phyloP scores from a whole-genome alignment of 2,888 invertebrate species.

The Heliconius erato region DNA sequence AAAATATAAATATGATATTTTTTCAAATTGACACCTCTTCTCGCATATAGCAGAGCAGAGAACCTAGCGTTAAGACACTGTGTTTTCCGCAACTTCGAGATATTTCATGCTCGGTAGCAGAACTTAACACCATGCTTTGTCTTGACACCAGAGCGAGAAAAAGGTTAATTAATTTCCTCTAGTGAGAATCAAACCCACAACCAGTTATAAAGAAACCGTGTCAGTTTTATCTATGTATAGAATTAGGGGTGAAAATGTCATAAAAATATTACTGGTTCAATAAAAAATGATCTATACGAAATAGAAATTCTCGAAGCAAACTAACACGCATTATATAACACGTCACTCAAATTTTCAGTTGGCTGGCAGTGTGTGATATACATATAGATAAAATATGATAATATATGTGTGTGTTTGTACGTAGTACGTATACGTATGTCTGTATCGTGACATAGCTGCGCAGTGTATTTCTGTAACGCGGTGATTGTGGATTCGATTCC shows the following conservation, averaged over 20 bases:
- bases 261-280: conserved; percentile 8
- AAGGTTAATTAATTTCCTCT: not conserved
- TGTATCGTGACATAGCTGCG: not conserved
- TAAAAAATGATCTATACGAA: conserved; percentile 15
- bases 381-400: no score
- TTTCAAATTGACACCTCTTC: no score
- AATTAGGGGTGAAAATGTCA: not conserved
- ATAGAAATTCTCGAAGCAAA: conserved; percentile 28
- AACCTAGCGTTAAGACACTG: no score
- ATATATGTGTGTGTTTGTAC: no score
- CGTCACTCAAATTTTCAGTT: conserved; percentile 21
- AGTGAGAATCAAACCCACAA: not conserved
- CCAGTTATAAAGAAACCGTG: not conserved
- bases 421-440: no score
- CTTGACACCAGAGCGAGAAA: no score
- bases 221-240: not conserved
- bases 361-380: not conserved
- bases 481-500: not conserved
- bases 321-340: conserved; percentile 9
- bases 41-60: no score
- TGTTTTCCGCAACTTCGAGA: not conserved
- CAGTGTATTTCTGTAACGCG: not conserved
- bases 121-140: no score
- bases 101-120: not conserved
- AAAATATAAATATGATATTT: no score